Conservation (phyloP, 2,888 invertebrate genomes). For the Trachelus troglodyta region DNA sequence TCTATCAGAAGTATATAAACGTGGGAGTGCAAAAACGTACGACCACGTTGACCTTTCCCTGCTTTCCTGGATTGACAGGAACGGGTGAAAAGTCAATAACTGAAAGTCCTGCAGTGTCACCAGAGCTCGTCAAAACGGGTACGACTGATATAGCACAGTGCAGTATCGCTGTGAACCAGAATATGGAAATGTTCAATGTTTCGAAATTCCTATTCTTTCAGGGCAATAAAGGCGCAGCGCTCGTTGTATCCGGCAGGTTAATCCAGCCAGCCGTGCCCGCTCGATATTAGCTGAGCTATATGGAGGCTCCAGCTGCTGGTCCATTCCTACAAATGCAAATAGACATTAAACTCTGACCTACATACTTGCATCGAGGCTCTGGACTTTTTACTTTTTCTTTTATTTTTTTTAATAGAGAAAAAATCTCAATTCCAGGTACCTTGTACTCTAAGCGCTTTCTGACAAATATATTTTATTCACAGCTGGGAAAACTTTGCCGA, state of each 20-base stretch:
- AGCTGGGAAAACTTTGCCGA: background rate
- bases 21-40: background rate
- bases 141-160: background rate
- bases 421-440: background rate
- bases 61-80: background rate
- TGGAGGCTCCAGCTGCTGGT: background rate
- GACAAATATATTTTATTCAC: background rate
- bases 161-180: background rate
- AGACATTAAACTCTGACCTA: background rate
- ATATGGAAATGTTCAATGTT: background rate
- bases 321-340: background rate
- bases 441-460: background rate
- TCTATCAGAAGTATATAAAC: background rate
- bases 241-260: background rate
- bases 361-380: background rate
- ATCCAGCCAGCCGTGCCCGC: background rate
- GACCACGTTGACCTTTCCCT: background rate
- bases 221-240: background rate
- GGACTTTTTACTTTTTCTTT: background rate
- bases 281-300: background rate
- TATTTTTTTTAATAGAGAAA: background rate
- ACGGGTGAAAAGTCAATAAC: too few species aligned
- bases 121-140: too few species aligned
- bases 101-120: too few species aligned
- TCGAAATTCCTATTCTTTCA: background rate